Percentiles rank a stretch among this genome's conserved stretches.
These are phyloP conservation scores for Ailurus styani DNA, from an alignment of 2,113 vertebrate genomes.

Conservation along the genomic window DNA sequence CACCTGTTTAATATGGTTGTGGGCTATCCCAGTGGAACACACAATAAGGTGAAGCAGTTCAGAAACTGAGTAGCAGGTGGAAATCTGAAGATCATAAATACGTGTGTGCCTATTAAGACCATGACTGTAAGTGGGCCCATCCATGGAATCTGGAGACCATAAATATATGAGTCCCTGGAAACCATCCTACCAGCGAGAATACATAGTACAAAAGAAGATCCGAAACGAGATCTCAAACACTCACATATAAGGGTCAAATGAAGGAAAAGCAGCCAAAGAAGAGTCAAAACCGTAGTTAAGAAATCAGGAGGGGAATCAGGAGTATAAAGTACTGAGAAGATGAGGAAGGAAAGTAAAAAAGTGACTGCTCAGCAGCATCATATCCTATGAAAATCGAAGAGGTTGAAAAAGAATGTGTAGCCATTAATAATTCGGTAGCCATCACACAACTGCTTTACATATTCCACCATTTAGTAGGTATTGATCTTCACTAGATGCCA, in stretches of 20 bases:
- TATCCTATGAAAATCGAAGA: background rate
- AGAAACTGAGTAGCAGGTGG: background rate
- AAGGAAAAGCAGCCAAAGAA: background rate
- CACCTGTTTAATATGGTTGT: background rate
- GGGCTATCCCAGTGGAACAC: background rate
- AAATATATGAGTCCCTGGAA: background rate
- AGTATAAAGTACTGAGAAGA: background rate
- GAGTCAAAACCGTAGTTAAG: background rate
- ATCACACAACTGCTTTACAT: background rate
- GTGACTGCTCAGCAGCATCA: background rate
- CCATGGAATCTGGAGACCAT: background rate
- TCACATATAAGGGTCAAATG: background rate
- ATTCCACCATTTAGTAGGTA: background rate
- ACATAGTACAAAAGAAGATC: background rate
- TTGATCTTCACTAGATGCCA: background rate
- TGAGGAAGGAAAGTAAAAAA: background rate
- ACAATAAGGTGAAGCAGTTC: background rate
- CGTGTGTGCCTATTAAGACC: background rate
- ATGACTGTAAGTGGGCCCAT: background rate
- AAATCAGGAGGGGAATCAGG: background rate
- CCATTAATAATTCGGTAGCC: background rate
- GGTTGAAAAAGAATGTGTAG: background rate
- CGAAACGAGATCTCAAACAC: background rate
- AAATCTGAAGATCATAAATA: background rate
- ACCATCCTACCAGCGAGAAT: background rate